Conservation (phyloP, 2,888 invertebrate genomes). For the Charanyca ferruginea region DNA sequence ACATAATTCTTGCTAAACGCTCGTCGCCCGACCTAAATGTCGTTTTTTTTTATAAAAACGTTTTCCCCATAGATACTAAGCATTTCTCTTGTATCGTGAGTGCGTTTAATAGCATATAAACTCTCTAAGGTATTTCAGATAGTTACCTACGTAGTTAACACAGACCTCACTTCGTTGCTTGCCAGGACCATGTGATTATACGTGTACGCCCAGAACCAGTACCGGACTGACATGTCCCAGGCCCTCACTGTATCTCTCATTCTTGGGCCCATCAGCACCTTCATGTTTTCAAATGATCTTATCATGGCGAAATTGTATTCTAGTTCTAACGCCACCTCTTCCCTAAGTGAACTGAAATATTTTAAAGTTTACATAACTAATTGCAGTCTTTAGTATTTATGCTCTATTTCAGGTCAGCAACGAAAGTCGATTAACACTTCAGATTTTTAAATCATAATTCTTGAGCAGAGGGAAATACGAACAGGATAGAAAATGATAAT, state of each 20-base stretch:
- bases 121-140: background rate
- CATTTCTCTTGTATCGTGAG: no score
- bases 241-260: conserved; percentile 94
- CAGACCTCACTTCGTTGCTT: conserved; percentile 80
- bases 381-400: no score
- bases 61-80: no score
- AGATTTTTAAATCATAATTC: no score
- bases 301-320: conserved; percentile 93
- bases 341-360: conserved; percentile 64
- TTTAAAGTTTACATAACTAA: background rate
- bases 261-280: conserved; percentile 93
- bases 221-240: conserved; percentile 97
- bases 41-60: no score
- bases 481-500: no score
- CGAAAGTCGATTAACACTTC: no score
- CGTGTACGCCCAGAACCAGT: conserved; percentile 96
- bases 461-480: no score
- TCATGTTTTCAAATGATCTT: conserved; percentile 94
- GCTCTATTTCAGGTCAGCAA: no score
- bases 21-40: no score
- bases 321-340: conserved; percentile 78
- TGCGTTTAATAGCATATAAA: no score
- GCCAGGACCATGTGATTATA: conserved; percentile 90
- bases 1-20: no score
- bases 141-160: conserved; percentile 21